Percentiles rank a stretch among this genome's conserved stretches.
Evolutionary conservation across 2,113 vertebrate genomes (phyloP).

Genomic region (Paradoxurus hermaphroditus): DNA sequence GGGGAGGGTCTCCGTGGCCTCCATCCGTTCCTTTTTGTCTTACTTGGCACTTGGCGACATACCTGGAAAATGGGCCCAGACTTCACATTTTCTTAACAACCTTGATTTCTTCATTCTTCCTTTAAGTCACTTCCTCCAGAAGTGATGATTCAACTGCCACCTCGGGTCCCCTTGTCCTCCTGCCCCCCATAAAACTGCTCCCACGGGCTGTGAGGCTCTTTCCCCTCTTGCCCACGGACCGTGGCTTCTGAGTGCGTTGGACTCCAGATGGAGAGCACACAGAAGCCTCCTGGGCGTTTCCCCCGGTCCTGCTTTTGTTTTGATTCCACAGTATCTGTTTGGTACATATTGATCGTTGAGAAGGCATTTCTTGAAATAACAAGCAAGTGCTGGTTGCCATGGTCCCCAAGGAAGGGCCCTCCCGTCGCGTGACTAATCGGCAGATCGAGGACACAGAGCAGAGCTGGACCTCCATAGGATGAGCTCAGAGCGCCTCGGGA

Average conservation of each 20-base stretch:
- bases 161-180: neutral
- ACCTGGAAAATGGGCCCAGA: neutral
- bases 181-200: neutral
- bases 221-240: neutral
- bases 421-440: neutral
- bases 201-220: neutral
- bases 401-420: neutral
- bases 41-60: neutral
- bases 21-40: neutral
- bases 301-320: conserved; percentile 5
- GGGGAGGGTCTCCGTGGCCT: neutral
- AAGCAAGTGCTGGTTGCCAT: neutral
- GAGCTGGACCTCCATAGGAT: neutral
- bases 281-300: neutral
- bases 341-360: neutral
- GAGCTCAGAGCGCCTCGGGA: neutral
- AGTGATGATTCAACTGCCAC: neutral
- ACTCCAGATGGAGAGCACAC: neutral
- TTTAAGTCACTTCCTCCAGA: neutral
- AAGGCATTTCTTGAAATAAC: conserved; percentile 9
- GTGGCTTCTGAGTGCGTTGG: neutral
- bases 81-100: neutral
- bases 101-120: neutral
- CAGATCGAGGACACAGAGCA: neutral
- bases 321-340: neutral